Evolutionary conservation across 2,113 vertebrate species (phyloP).

Genomic region (Upupa epops): DNA sequence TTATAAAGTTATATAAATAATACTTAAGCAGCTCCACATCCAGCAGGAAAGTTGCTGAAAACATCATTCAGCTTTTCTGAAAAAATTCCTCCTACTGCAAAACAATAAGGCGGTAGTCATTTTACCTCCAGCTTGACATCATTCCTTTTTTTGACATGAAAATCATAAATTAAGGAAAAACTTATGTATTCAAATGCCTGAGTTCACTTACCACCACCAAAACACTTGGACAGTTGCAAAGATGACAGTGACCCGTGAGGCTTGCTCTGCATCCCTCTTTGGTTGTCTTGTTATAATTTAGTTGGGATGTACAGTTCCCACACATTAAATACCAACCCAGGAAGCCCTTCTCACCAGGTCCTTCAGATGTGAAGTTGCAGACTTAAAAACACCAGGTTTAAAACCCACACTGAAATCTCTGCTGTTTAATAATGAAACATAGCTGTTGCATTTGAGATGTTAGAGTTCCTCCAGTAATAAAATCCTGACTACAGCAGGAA

Average conservation of each 20-base stretch:
- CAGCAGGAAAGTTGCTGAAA: conserved; percentile 70
- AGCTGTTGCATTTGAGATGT: not conserved
- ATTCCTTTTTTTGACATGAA: conserved; percentile 40
- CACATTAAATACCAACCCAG: conserved; percentile 23
- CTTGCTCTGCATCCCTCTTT: not conserved
- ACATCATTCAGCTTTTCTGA: conserved; percentile 65
- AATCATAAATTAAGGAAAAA: conserved; percentile 68
- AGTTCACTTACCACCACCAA: conserved; percentile 55
- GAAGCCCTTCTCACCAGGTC: not conserved
- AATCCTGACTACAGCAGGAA: not conserved
- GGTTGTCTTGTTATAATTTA: conserved; percentile 44
- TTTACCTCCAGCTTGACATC: conserved; percentile 64
- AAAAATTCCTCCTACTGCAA: conserved; percentile 49
- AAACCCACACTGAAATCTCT: conserved; percentile 16
- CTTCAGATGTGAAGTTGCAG: conserved; percentile 5
- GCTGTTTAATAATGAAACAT: conserved; percentile 36
- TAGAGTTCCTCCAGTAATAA: not conserved
- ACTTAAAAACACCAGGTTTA: conserved; percentile 17
- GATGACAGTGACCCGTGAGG: conserved; percentile 35
- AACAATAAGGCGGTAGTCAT: conserved; percentile 50
- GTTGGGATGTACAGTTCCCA: not conserved
- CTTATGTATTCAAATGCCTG: conserved; percentile 70
- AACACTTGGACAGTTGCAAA: conserved; percentile 36
- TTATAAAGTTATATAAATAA: conserved; percentile 68
- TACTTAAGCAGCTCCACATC: conserved; percentile 46